phyloP scores from a whole-genome alignment of 2,888 invertebrate species.

The Eupeodes luniger region DNA sequence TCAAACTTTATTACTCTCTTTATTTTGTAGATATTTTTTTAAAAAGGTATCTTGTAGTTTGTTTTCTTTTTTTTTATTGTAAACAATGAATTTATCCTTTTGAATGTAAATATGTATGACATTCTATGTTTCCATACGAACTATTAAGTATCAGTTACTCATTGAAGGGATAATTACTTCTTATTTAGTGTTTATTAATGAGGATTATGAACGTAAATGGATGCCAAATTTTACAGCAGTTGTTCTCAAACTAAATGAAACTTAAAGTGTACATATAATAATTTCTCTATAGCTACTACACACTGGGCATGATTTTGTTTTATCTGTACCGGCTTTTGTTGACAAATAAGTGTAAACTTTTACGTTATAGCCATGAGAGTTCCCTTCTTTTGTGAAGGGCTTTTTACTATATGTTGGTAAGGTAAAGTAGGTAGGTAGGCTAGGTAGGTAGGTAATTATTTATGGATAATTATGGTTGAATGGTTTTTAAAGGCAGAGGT shows the following conservation, averaged over 20 bases:
- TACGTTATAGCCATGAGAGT: not conserved
- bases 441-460: conserved; percentile 23
- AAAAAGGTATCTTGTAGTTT: not conserved
- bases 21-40: not conserved
- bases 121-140: no score
- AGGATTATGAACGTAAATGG: not conserved
- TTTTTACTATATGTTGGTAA: not conserved
- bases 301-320: conserved; percentile 33
- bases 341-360: conserved; percentile 42
- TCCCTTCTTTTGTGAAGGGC: conserved; percentile 27
- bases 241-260: conserved; percentile 5
- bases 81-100: not conserved
- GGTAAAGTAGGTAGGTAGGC: not conserved
- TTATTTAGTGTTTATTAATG: not conserved
- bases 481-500: not conserved
- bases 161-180: not conserved
- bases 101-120: no score
- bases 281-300: not conserved
- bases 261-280: conserved; percentile 19
- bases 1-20: conserved; percentile 58
- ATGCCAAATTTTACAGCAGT: conserved; percentile 8
- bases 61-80: not conserved
- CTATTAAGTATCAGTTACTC: no score
- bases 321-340: conserved; percentile 46
- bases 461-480: conserved; percentile 30